Evolutionary conservation across 2,797 vertebrate genomes (phyloP), one percentile per base, ranked within the genome.

Genomic region (Semotilus atromaculatus): DNA sequence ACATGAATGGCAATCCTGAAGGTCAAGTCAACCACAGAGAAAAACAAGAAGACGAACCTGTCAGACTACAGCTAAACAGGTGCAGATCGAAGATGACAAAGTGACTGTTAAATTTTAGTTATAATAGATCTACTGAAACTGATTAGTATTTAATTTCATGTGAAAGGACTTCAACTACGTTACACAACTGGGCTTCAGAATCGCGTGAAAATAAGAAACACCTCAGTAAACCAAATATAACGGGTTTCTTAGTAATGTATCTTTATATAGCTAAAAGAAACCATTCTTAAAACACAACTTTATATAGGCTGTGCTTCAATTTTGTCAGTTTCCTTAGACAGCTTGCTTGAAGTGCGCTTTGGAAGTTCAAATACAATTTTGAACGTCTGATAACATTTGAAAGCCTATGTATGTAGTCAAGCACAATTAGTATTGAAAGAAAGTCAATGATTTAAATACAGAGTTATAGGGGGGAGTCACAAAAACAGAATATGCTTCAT

Each of bases 1-100:
- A 79, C n/a, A 81, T 34, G 1, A 60, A 66, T 43, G 45, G n/a
- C 55, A 34, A 83, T 4, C 18, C 26, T 76, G 72, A 83, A 88
- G 62, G 87, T 86, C 83, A 76, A 68, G 45, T 72, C 19, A 73
- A 13, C 2, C 19, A 45, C 40, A 34, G 6, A 71, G n/a, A 72
- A 6, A 3, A 31, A 81, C 18, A 60, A 7, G n/a, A 31, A 70
- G 14, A 16, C 16, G 26, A 7, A 13, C 3, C 38, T 67, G 75
- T 23, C 70, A 78, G 51, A 18, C 48, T 60, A 60, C 14, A 31
- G 62, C 62, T 31, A 29, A 70, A 23, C 62, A 16, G 62, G 62
- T 55, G 18, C 5, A 58, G 14, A 43, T 43, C n/a, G 14, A 36
- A 43, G 43, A 43, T 45, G 36, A 36, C 74, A 60, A 77, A 70